Evolutionary conservation across 2,888 invertebrate genomes (phyloP), one percentile per base, ranked within the genome.

Genomic region (Fabriciana adippe): DNA sequence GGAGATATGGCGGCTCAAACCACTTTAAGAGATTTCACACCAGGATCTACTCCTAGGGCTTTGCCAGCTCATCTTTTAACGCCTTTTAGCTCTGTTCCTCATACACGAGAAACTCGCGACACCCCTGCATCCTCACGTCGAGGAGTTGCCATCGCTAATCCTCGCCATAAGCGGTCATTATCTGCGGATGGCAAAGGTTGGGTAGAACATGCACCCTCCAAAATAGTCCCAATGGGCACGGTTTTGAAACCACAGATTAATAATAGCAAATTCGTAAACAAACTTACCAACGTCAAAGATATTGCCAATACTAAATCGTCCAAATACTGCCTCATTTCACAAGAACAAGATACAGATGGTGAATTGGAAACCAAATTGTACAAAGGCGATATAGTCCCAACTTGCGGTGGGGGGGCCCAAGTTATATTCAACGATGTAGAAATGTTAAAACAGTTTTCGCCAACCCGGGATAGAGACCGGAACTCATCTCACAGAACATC

Each of bases 361-460:
- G 98, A 98, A 80, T 90, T 99, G 3, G 98, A 98, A 86, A 99
- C 99, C 0, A 97, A 97, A 78, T 83, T 99, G 16, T 97, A 97
- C 82, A 99, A 98, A 95, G 99, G 97, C 15, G 97, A 99, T 83
- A 97, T 99, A 3, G 94, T 99, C 2, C 98, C 97, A 0, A 99
- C 99, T 0, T 95, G 96, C 67, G 97, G 97, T 1, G 99, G 99
- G 0, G 99, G 99, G 0, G 97, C 98, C 0, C 98, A 99, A 81
- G 97, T 99, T 0, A 96, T 99, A 35, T 98, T 99, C 83, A 96
- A 97, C 76, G 99, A 99, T 86, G 96, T 99, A 1, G 99, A 99
- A 85, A 95, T 96, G 81, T 84, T 99, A 11, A 95, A 95, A 73
- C 97, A 98, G 81, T 94, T 95, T 78, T 97, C 97, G 0, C 97